Conservation (phyloP, 2,113 vertebrate species). For the Callithrix jacchus region DNA sequence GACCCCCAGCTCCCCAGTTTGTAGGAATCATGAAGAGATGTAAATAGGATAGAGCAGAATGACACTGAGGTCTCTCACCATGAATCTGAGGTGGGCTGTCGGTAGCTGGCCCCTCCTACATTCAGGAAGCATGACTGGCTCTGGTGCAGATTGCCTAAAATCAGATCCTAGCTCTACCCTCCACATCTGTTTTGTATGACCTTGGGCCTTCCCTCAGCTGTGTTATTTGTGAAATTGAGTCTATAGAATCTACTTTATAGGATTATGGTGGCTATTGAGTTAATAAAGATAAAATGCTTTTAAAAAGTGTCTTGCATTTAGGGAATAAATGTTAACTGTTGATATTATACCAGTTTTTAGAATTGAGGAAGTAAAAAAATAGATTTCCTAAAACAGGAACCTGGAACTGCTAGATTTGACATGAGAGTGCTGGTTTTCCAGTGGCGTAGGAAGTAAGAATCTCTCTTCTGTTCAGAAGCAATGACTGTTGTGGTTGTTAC, state of each 20-base stretch:
- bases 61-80: not conserved
- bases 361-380: not conserved
- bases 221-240: not conserved
- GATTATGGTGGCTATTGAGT: not conserved
- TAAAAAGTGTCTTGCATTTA: not conserved
- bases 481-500: not conserved
- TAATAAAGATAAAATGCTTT: not conserved
- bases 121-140: not conserved
- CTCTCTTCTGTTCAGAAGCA: not conserved
- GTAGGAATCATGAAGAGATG: not conserved
- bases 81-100: not conserved
- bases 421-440: not conserved
- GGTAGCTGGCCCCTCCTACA: rapidly evolving
- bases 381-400: not conserved
- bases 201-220: not conserved
- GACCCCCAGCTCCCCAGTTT: not conserved
- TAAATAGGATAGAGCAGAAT: not conserved
- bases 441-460: not conserved
- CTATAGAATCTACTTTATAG: not conserved
- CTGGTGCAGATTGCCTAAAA: too few species aligned
- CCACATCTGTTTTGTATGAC: not conserved
- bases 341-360: not conserved
- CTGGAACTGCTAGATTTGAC: not conserved
- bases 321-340: not conserved
- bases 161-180: not conserved